phyloP scores from a whole-genome alignment of 2,888 invertebrate species.

The Eupithecia subfuscata region DNA sequence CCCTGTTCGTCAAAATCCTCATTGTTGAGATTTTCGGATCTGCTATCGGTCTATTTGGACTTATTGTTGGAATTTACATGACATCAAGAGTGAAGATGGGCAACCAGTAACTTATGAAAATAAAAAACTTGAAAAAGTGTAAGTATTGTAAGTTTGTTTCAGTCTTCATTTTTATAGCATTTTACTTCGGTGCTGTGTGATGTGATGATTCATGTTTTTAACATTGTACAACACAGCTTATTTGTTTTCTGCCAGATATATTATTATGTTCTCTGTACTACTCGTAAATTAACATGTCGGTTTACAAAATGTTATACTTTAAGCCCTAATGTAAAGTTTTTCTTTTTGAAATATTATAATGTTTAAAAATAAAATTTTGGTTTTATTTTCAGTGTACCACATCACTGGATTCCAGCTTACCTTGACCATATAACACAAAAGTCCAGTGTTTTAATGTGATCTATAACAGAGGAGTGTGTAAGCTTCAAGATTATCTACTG shows the following conservation, averaged over 20 bases:
- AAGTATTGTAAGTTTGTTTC: constrained; percentile 59
- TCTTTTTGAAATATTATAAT: constrained; percentile 35
- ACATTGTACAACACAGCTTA: not conserved
- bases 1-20: constrained; percentile 98
- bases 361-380: constrained; percentile 42
- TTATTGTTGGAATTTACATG: constrained; percentile 99
- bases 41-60: constrained; percentile 99
- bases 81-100: constrained; percentile 92
- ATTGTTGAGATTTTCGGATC: constrained; percentile 99
- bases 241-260: constrained; percentile 9
- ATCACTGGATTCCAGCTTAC: constrained; percentile 74
- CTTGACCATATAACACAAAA: constrained; percentile 53
- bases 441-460: constrained; percentile 68
- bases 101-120: constrained; percentile 81
- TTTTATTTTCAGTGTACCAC: constrained; percentile 73
- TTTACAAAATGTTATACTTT: not conserved
- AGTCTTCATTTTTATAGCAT: constrained; percentile 35
- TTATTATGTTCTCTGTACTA: not conserved
- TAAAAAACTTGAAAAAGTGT: constrained; percentile 73
- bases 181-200: constrained; percentile 36
- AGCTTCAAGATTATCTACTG: constrained; percentile 64
- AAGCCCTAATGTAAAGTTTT: constrained; percentile 12
- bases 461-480: constrained; percentile 60
- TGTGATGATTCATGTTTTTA: constrained; percentile 24
- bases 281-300: not conserved